A percentile compares a stretch with the other conserved stretches of the same genome.
Conservation (phyloP, 1,140 invertebrate species). For the Drosophila mauritiana region DNA sequence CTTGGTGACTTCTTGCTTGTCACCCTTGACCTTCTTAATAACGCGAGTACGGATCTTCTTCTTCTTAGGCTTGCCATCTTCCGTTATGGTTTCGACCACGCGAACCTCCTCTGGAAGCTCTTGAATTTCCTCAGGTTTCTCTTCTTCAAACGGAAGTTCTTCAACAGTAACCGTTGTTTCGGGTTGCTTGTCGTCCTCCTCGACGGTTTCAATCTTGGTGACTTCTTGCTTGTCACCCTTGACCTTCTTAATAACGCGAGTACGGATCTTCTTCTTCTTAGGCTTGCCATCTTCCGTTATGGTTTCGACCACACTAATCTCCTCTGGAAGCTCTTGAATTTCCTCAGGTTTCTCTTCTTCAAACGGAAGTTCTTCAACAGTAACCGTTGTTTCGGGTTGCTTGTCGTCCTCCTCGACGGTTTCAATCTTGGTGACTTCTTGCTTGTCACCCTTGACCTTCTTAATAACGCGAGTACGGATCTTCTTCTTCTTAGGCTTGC, state of each 20-base stretch:
- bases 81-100: constrained; percentile 2
- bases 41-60: constrained; percentile 10
- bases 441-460: constrained; percentile 12
- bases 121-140: not conserved
- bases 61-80: constrained; percentile 5
- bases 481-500: constrained; percentile 13
- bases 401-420: constrained; percentile 9
- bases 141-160: not conserved
- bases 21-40: constrained; percentile 7
- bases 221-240: constrained; percentile 9
- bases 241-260: constrained; percentile 5
- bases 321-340: constrained; percentile 6
- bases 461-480: constrained; percentile 3
- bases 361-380: not conserved
- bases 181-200: constrained; percentile 6
- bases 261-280: constrained; percentile 9
- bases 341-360: not conserved
- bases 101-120: constrained; percentile 10
- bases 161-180: not conserved
- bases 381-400: not conserved
- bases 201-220: constrained; percentile 5
- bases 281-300: constrained; percentile 1
- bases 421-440: constrained; percentile 7
- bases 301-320: not conserved
- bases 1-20: constrained; percentile 7